These are phyloP conservation scores for Silurus glanis DNA, from an alignment of 2,113 vertebrate genomes.

Conservation along the genomic window DNA sequence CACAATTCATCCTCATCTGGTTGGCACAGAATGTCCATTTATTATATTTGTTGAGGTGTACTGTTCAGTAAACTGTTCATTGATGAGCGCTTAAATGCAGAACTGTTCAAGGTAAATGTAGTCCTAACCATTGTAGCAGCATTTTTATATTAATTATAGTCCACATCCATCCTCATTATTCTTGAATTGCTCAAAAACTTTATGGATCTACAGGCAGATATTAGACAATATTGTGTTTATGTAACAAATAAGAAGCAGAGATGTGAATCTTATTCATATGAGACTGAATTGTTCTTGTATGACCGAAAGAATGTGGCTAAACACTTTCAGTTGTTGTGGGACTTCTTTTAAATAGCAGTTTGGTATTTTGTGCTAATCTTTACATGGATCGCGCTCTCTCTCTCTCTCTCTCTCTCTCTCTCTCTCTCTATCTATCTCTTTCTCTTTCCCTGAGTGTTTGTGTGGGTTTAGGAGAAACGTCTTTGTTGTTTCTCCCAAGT, in stretches of 20 bases:
- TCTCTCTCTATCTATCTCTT: background rate
- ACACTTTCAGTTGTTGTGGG: too few species aligned
- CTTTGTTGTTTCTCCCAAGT: constrained; percentile 33
- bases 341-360: background rate
- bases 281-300: background rate
- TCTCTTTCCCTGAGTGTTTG: background rate
- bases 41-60: too few species aligned
- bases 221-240: background rate
- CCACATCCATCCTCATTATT: too few species aligned
- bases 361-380: background rate
- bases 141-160: too few species aligned
- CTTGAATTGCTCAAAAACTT: too few species aligned
- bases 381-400: constrained; percentile 15
- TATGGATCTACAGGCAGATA: too few species aligned
- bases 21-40: too few species aligned
- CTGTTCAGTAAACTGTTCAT: too few species aligned
- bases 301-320: background rate
- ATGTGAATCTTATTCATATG: background rate
- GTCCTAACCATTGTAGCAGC: too few species aligned
- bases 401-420: constrained; percentile 27
- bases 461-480: constrained; percentile 41
- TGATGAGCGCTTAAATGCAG: too few species aligned
- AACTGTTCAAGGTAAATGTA: too few species aligned
- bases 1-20: too few species aligned
- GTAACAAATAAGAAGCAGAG: background rate